Evolutionary conservation across 2,113 vertebrate species (phyloP), one percentile per base, ranked within the genome.

Genomic region (Trogon melanurus): DNA sequence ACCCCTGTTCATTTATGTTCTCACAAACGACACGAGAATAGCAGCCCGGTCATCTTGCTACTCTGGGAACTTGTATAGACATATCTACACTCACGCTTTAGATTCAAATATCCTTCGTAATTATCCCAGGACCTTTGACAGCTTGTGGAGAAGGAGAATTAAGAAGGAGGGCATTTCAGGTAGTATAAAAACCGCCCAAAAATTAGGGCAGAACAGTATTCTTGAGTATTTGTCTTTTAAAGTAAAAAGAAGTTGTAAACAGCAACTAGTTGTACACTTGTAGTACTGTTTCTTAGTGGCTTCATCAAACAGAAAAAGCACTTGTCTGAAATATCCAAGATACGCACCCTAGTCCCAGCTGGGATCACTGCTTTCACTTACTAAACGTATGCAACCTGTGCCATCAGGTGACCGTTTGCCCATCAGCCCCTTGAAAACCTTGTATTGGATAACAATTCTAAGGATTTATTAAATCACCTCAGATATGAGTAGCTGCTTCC

Each of bases 401-500:
- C 72, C 79, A 91, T 48, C 32, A 85, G 45, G 73, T 34, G 67
- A 95, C 74, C 85, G 23, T 44, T 84, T 95, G 53, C 73, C 48
- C 66, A 6, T 62, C 57, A 92, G 56, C 48, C 60, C 75, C 93
- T 74, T 91, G 85, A 94, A 97, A 89, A 94, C 60, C 92, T 54
- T 91, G 3, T 27, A 88, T 96, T 96, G 93, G 85, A 76, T 97
- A 97, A 93, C 64, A 71, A 95, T 84, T 66, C 27, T 36, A 78
- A 95, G 44, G n/a, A 85, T 71, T 96, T 79, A 96, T 95, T 94
- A 88, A 95, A 95, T 58, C 74, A 38, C 61, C 64, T 87, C 65
- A 58, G 48, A 95, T 94, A 96, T 79, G 72, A 84, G 13, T 44
- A 36, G 60, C 32, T 91, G 57, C 73, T 93, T 50, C 78, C 78